Base-by-base conservation (phyloP, 2,888 invertebrate genomes). In the Ennomos erosarius region DNA sequence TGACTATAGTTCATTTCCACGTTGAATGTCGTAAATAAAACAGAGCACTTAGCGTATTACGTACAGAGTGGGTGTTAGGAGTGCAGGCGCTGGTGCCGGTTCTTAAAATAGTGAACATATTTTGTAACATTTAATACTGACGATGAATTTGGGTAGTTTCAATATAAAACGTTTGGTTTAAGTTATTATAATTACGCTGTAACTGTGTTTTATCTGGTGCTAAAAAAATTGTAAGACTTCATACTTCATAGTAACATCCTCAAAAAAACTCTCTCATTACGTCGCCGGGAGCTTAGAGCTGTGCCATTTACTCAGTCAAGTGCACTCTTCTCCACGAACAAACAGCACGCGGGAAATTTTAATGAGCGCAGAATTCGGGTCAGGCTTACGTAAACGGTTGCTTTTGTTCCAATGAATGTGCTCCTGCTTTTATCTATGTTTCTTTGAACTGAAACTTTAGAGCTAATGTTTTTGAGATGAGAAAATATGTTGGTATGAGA, bases 311-410 rank as follows among this genome's bases (percentile, higher is more conserved):
- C 49, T 55, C 62, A 62, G 62, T 60, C 65, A 68, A 65, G 65
- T 65, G 64, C 64, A 68, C 58, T 60, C 56, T 36, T 45, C 54
- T n/a, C 40, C 44, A 34, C 44, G 1, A 9, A 45, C 47, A 55
- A 26, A 45, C 37, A 40, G 55, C 61, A 47, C 42, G 64, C 49
- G 63, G 38, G 52, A 61, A 67, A 61, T 56, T 55, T 47, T 58
- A 60, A 56, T 45, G 54, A 62, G 63, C 45, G 47, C 53, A 48
- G 51, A 49, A 65, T 67, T 62, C 53, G 53, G 63, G 67, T 64
- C 67, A 61, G 50, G 35, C 34, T 36, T 45, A 42, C 53, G 56
- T 64, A 59, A 56, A 54, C 64, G 55, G 50, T 33, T 37, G 40
- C 35, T 49, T 64, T 61, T 59, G 59, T 64, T 50, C 51, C 50